Base-by-base conservation (phyloP, 2,797 vertebrate species). In the Halcyon badia region DNA sequence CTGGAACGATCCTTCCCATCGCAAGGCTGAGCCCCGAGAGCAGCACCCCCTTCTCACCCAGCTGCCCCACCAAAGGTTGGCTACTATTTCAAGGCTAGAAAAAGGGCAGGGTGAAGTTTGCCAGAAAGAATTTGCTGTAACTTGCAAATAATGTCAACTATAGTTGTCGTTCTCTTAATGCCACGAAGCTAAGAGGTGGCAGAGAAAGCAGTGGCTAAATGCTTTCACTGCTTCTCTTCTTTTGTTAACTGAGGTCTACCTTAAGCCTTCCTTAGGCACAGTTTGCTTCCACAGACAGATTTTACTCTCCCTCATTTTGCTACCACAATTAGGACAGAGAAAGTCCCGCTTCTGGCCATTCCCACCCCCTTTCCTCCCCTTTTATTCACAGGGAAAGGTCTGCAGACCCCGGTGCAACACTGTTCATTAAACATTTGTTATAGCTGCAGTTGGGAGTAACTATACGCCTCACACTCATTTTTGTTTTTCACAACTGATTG, bases 381-480 rank as follows among this genome's bases (percentile, higher is more conserved):
- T 94, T 83, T 78, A 65, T 37, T 94, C 79, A 24, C 82, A 42
- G 61, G 61, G 75, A 91, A 81, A 83, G 37, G 42, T 49, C 83
- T 49, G 51, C 64, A 70, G 90, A 65, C n/a, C 35, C 56, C 62
- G 54, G 57, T 10, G 75, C 39, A 89, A 61, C 31, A 33, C 49
- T 78, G 44, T 76, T 97, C 70, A 64, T 91, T 92, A 96, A 88
- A 65, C n/a, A 78, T 81, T 71, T 72, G 46, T 84, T 90, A 76
- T 9, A 86, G 89, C 70, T 90, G 76, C 80, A 62, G n/a, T 86
- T 51, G 58, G 69, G 68, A 69, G 82, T 88, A 92, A 93, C 91
- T 75, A 56, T 81, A 88, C 54, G 46, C 77, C 79, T 86, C 85
- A 76, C 88, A 94, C 90, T 90, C 69, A 90, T 83, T 96, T 96